Conservation (phyloP, 35 echinoderm and acorn worm genomes). For the Hemicentrotus pulcherrimus region DNA sequence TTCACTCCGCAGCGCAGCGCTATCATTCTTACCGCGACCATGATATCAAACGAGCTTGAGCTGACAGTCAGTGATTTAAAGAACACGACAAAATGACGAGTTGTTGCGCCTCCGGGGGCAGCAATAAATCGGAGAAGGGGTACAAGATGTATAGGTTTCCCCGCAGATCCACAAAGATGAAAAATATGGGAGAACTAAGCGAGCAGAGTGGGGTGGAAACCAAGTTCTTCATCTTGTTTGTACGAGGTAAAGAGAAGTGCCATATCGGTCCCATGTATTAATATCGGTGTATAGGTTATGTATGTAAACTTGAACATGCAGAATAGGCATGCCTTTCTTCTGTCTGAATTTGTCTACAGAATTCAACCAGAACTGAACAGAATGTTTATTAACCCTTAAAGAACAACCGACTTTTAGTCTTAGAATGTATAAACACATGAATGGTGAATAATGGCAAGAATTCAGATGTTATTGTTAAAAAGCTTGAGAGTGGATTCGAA, state of each 20-base stretch:
- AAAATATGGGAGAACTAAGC: slow-evolving; percentile 45
- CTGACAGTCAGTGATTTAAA: too few species aligned
- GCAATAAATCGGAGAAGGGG: slow-evolving; percentile 30
- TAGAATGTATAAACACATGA: not conserved
- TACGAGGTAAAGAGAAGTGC: slow-evolving; percentile 38
- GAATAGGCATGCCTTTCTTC: too few species aligned
- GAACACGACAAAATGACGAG: slow-evolving; percentile 4
- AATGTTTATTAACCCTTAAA: too few species aligned
- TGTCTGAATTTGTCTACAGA: too few species aligned
- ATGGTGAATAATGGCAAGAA: not conserved
- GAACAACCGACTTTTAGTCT: too few species aligned
- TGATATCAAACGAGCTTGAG: too few species aligned
- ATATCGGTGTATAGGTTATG: not conserved
- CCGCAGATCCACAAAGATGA: not conserved
- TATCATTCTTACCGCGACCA: too few species aligned
- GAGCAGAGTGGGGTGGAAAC: slow-evolving; percentile 26
- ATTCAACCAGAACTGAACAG: too few species aligned
- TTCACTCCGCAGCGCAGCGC: too few species aligned
- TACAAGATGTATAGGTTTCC: slow-evolving; percentile 53
- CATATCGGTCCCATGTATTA: slow-evolving; percentile 28
- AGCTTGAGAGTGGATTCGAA: too few species aligned
- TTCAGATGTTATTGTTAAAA: too few species aligned
- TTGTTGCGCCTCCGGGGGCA: slow-evolving; percentile 32
- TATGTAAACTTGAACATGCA: not conserved
- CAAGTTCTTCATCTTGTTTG: slow-evolving; percentile 37